These are phyloP conservation scores for Chaetops frenatus DNA, from an alignment of 2,113 vertebrate species.

Conservation along the genomic window DNA sequence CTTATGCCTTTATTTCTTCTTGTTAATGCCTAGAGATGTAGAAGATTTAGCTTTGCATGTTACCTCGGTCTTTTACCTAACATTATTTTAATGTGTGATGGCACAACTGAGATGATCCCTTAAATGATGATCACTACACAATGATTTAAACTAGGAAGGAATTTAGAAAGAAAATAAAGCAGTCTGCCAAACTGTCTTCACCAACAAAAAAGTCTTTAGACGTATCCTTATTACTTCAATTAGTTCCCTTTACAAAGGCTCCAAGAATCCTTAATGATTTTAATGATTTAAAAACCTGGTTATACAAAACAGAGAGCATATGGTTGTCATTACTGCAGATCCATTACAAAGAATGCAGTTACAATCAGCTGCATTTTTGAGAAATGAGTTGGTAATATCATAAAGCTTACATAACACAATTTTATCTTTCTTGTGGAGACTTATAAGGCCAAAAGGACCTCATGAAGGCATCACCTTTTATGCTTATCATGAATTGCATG, in stretches of 20 bases:
- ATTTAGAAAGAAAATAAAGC: background rate
- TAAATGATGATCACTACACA: background rate
- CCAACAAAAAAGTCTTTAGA: background rate
- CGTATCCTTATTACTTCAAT: background rate
- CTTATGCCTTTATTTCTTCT: background rate
- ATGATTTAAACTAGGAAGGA: background rate
- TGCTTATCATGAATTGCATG: background rate
- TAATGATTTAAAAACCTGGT: slow-evolving; percentile 20
- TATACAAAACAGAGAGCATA: slow-evolving; percentile 9
- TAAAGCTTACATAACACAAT: background rate
- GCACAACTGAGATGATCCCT: background rate
- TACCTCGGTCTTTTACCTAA: background rate
- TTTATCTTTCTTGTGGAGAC: background rate
- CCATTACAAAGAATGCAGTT: background rate
- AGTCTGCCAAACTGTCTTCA: background rate
- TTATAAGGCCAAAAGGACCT: background rate
- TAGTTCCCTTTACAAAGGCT: slow-evolving; percentile 24
- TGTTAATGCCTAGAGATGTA: background rate
- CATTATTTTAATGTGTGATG: background rate
- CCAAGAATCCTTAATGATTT: background rate
- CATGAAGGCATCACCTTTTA: background rate
- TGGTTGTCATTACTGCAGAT: background rate
- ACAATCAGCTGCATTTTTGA: background rate
- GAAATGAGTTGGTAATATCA: background rate
- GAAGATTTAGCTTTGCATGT: background rate